Evolutionary conservation across 2,113 vertebrate genomes (phyloP).

Genomic region (Egretta garzetta): DNA sequence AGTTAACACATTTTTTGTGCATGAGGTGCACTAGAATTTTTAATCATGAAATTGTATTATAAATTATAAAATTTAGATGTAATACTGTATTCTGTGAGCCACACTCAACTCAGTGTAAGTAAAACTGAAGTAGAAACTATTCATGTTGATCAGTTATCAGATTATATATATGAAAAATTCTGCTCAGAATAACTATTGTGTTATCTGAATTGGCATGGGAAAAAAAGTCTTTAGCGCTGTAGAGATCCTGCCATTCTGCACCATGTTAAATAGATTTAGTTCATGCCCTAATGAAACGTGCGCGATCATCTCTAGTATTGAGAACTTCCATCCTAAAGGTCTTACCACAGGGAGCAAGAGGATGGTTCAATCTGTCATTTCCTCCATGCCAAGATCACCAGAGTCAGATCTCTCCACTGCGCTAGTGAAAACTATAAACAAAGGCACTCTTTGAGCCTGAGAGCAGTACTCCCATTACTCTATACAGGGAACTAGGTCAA

Average conservation of each 20-base stretch:
- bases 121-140: background rate
- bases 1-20: background rate
- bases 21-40: background rate
- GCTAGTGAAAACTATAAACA: background rate
- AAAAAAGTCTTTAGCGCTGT: background rate
- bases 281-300: background rate
- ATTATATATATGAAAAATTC: background rate
- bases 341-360: background rate
- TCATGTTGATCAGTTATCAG: background rate
- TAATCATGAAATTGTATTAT: background rate
- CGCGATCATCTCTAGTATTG: background rate
- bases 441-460: conserved; percentile 10
- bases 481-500: conserved; percentile 19
- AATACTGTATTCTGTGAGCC: background rate
- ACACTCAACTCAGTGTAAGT: background rate
- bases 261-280: background rate
- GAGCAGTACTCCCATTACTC: background rate
- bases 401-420: background rate
- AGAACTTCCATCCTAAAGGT: background rate
- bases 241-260: background rate
- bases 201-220: background rate
- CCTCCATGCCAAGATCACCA: background rate
- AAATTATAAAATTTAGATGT: background rate
- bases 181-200: background rate
- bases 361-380: background rate